Conservation (phyloP, 2,797 vertebrate species). For the Poecilia picta region DNA sequence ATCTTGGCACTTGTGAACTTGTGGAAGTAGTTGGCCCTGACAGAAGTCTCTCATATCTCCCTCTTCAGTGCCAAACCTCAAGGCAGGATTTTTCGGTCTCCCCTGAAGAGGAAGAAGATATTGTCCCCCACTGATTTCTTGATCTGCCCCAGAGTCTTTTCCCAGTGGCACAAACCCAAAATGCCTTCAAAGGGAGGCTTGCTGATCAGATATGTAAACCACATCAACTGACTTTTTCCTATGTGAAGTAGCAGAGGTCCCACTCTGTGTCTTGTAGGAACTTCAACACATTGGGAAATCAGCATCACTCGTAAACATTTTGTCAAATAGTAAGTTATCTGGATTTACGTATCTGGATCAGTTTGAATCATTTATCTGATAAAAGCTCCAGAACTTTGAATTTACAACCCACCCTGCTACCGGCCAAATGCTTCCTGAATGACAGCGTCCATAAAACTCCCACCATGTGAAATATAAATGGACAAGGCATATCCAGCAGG, state of each 20-base stretch:
- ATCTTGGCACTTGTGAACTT: neutral
- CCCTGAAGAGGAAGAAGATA: neutral
- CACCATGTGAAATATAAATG: conserved; percentile 22
- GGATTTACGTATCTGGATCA: conserved; percentile 5
- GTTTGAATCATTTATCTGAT: conserved; percentile 8
- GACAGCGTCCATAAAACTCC: conserved; percentile 29
- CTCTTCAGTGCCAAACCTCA: neutral
- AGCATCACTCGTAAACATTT: neutral
- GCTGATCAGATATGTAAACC: neutral
- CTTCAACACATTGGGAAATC: neutral
- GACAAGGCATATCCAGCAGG: conserved; percentile 34
- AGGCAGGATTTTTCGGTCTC: neutral
- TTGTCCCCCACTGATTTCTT: neutral
- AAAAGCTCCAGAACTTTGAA: conserved; percentile 6
- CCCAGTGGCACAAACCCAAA: neutral
- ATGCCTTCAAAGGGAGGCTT: neutral
- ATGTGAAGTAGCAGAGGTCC: neutral
- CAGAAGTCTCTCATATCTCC: neutral
- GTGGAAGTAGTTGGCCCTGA: neutral
- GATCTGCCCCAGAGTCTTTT: neutral
- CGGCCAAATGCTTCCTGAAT: conserved; percentile 9
- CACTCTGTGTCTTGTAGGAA: neutral
- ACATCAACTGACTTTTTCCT: neutral
- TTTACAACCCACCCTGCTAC: conserved; percentile 8
- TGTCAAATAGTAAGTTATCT: neutral